A percentile compares a stretch with the other conserved stretches of the same genome.
These are phyloP conservation scores for Gambusia holbrooki DNA, from an alignment of 2,113 vertebrate species.

Conservation along the genomic window DNA sequence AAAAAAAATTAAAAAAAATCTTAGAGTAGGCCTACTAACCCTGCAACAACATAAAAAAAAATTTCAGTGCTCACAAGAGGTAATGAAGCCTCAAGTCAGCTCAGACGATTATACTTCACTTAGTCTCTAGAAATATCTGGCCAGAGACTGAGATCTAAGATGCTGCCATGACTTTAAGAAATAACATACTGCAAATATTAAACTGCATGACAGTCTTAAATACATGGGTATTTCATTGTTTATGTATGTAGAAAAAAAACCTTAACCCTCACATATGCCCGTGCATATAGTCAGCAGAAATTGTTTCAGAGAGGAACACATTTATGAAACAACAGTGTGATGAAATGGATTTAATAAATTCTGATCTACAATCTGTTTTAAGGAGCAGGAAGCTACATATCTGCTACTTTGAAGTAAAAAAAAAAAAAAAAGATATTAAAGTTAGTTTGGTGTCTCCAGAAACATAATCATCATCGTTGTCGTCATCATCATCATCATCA, in stretches of 20 bases:
- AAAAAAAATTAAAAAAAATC: background rate
- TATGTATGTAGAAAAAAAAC: background rate
- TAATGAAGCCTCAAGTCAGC: constrained; percentile 49
- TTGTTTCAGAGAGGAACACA: constrained; percentile 19
- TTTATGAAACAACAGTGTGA: constrained; percentile 38
- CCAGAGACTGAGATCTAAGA: constrained; percentile 54
- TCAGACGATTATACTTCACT: constrained; percentile 56
- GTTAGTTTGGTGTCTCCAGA: constrained; percentile 13
- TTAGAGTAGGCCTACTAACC: no score
- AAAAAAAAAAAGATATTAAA: background rate
- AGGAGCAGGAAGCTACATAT: constrained; percentile 15
- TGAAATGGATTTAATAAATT: constrained; percentile 32
- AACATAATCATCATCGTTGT: background rate
- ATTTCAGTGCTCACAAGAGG: constrained; percentile 48
- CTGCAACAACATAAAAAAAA: no score
- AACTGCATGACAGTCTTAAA: constrained; percentile 27
- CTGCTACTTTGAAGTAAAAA: constrained; percentile 11
- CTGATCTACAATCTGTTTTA: constrained; percentile 34
- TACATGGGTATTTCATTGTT: background rate
- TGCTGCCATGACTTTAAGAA: constrained; percentile 52
- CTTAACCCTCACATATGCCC: constrained; percentile 34
- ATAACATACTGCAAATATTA: constrained; percentile 52
- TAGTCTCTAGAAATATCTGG: constrained; percentile 63
- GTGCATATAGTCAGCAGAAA: constrained; percentile 29
- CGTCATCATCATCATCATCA: background rate